phyloP scores from a whole-genome alignment of 37 sponge, comb jelly and placozoan genomes.

The Mnemiopsis leidyi region DNA sequence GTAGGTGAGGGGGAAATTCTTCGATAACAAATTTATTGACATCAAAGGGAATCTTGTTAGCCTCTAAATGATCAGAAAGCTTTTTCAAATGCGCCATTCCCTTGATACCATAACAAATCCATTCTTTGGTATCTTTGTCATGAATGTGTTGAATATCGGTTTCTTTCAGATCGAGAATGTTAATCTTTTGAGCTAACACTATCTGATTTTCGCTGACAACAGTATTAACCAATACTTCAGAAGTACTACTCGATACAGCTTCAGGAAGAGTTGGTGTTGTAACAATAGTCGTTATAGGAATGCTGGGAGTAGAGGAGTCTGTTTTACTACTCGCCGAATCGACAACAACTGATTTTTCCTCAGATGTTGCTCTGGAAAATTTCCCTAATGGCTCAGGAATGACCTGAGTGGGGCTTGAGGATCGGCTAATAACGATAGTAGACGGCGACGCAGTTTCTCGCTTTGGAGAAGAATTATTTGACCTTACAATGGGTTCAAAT shows the following conservation, averaged over 20 bases:
- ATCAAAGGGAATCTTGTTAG: not conserved
- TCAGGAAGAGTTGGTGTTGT: not conserved
- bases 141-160: not conserved
- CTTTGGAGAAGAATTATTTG: not conserved
- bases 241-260: not conserved
- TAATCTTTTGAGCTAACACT: not conserved
- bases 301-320: not conserved
- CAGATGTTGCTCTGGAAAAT: not conserved
- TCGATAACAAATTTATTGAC: not conserved
- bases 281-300: not conserved
- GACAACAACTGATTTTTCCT: not conserved
- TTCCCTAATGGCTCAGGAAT: not conserved
- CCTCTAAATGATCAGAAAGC: not conserved
- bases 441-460: not conserved
- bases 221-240: conserved; percentile 32
- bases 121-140: not conserved
- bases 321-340: not conserved
- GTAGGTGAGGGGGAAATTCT: not conserved
- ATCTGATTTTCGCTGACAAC: conserved; percentile 3
- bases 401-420: not conserved
- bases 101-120: not conserved
- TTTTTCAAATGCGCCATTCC: not conserved
- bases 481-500: not conserved
- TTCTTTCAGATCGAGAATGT: not conserved
- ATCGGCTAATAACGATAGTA: not conserved